Percentiles rank a stretch among this genome's conserved stretches.
Conservation (phyloP, 2,113 vertebrate species). For the Alexandromys fortis region DNA sequence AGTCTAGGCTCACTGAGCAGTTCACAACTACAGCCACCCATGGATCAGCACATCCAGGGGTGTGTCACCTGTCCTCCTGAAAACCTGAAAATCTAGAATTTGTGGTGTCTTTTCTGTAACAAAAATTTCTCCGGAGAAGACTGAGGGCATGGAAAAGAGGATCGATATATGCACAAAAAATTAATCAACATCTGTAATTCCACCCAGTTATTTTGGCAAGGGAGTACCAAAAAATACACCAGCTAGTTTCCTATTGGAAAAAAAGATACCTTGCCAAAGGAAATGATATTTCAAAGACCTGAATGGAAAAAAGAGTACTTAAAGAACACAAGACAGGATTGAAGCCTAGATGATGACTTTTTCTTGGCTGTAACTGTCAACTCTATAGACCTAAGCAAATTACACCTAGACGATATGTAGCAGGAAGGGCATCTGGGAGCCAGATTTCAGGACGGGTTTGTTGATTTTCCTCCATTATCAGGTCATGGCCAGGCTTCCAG, state of each 20-base stretch:
- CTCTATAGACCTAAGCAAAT: conserved; percentile 56
- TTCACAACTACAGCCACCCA: neutral
- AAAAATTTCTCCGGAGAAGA: neutral
- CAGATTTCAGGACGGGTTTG: conserved; percentile 40
- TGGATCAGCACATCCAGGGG: neutral
- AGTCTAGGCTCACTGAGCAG: neutral
- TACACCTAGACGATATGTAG: conserved; percentile 74
- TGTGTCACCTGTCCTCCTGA: neutral
- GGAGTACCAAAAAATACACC: conserved; percentile 38
- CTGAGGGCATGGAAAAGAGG: neutral
- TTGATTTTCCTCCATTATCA: conserved; percentile 70
- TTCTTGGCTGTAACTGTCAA: conserved; percentile 59
- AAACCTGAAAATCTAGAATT: neutral
- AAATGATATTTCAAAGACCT: conserved; percentile 73
- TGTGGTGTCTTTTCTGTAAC: neutral
- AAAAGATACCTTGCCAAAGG: conserved; percentile 45
- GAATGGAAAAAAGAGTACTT: conserved; percentile 52
- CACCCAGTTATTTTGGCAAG: conserved; percentile 61
- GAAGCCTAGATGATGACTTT: conserved; percentile 58
- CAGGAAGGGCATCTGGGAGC: conserved; percentile 67
- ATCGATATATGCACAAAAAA: neutral
- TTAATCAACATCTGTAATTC: conserved; percentile 25
- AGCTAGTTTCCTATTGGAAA: conserved; percentile 54
- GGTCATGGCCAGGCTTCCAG: conserved; percentile 18
- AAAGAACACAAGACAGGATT: conserved; percentile 70